Evolutionary conservation across 2,888 invertebrate genomes (phyloP), one percentile per base, ranked within the genome.

Genomic region (Amiota mariae): DNA sequence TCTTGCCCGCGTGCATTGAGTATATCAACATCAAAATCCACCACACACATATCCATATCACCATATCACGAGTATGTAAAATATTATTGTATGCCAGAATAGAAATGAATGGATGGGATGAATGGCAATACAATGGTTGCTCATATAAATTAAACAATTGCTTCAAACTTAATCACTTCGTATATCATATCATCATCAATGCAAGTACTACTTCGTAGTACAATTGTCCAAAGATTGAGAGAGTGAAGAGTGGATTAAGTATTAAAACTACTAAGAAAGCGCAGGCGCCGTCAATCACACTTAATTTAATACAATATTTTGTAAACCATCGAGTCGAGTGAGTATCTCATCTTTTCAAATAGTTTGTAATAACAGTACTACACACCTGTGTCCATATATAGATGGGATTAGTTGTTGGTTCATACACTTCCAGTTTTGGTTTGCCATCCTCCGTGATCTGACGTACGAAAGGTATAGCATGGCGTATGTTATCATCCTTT

Each of bases 361-460:
- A 36, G 36, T 36, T 36, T 36, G 36, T 36, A 36, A 36, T 36
- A 6, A 36, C 36, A 36, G 61, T 20, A 18, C 6, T 15, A 20
- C 18, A 83, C 84, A 91, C 91, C 90, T 91, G 91, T 66, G 90
- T 90, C 87, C 89, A 88, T 78, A 90, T 90, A 73, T 89, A 90
- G 77, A 90, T 90, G 63, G 91, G 91, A 87, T 92, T 92, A 72
- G 92, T 92, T 63, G 93, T 92, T 59, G 92, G 90, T 61, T 88
- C 84, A 80, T 92, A 93, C 8, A 92, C 91, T 89, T 90, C 90
- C 75, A 90, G 81, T 79, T 92, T 93, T 67, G 91, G 91, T 90
- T 93, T 93, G 77, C 91, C 92, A 80, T 92, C 93, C 76, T 91
- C 91, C 75, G 93, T 92, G 74, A 93, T 89, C 87, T 93, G 92